Base-by-base conservation (phyloP, 2,113 vertebrate species). In the Isurus oxyrinchus region DNA sequence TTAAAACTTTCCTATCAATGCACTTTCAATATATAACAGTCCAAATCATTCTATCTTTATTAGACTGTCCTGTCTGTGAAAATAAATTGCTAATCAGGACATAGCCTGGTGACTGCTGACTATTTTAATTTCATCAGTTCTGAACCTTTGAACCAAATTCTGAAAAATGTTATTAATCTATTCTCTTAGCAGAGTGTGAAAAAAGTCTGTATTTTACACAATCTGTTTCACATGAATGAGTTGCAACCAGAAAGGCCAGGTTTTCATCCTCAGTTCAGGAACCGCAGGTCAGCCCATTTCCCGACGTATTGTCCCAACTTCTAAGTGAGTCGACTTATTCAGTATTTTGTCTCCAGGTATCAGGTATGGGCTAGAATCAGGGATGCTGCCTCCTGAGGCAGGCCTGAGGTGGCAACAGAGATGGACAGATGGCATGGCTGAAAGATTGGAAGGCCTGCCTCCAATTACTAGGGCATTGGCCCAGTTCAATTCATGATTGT, bases 11-110 rank as follows among this genome's bases (percentile, higher is more conserved):
- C 10, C 23, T 88, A 88, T 55, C 25, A 88, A 88, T 88, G 86
- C 27, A 57, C 53, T 93, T 93, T 63, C 57, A n/a, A 93, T 14
- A 61, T n/a, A 40, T 40, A 59, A n/a, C 31, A 8, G 35, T 40
- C 31, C 63, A 93, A 93, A 63, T 93, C 57, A 93, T 93, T 93
- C 59, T 88, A 61, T n/a, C 35, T 93, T 93, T 61, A n/a, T 93
- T 93, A 93, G 16, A 63, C 57, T 61, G 35, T 63, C 59, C 16
- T n/a, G 35, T 63, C 90, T 63, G 27, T 63, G 63, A n/a, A 93
- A n/a, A 31, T 40, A 93, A 63, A 93, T 93, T 63, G 35, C 57
- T 93, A 93, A 93, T 63, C 27, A 61, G n/a, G 35, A 93, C 61
- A n/a, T 31, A 63, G 14, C 27, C 31, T 16, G 31, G 25, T 63